A percentile compares a stretch with the other conserved stretches of the same genome.
Evolutionary conservation across 2,113 vertebrate species (phyloP).

Genomic region (Onychostruthus taczanowskii): DNA sequence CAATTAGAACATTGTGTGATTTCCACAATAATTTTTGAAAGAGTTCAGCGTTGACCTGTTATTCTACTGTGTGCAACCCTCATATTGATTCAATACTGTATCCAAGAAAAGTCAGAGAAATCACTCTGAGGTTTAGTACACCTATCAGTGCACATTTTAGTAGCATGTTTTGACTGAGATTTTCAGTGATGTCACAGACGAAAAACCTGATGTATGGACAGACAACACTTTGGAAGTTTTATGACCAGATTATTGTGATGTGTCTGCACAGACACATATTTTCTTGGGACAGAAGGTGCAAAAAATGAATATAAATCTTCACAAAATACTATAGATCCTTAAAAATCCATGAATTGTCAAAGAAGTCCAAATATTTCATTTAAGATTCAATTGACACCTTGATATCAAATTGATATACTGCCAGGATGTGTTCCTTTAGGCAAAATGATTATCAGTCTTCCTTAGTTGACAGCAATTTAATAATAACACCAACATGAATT

Average conservation of each 20-base stretch:
- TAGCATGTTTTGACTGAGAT: background rate
- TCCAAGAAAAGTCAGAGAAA: background rate
- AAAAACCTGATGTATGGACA: background rate
- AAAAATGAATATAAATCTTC: background rate
- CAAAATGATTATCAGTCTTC: slow-evolving; percentile 24
- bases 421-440: background rate
- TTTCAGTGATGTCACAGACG: background rate
- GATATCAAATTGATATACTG: slow-evolving; percentile 17
- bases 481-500: slow-evolving; percentile 39
- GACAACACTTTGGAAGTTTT: background rate
- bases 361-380: slow-evolving; percentile 6
- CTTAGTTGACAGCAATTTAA: slow-evolving; percentile 38
- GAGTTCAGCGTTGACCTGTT: background rate
- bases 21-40: background rate
- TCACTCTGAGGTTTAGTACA: background rate
- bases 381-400: background rate
- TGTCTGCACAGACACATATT: background rate
- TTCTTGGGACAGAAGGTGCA: background rate
- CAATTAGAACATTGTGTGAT: background rate
- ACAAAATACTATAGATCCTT: background rate
- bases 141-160: background rate
- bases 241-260: background rate
- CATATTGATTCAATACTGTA: background rate
- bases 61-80: background rate
- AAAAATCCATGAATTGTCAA: background rate